phyloP scores from a whole-genome alignment of 2,113 vertebrate genomes.

The Lipotes vexillifer region DNA sequence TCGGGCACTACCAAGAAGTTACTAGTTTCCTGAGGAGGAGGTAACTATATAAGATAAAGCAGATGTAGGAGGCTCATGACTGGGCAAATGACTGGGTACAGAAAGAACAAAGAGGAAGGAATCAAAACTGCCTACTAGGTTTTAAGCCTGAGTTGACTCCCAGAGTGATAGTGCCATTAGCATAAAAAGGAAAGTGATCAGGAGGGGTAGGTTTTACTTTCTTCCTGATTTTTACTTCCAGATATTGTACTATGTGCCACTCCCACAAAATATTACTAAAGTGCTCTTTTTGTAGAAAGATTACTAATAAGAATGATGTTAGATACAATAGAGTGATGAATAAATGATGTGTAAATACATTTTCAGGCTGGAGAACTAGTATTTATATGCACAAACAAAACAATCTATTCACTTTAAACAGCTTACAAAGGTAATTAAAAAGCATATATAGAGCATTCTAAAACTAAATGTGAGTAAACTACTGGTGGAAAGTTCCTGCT shows the following conservation, averaged over 20 bases:
- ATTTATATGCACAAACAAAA: not conserved
- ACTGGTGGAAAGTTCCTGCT: not conserved
- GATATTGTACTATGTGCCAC: not conserved
- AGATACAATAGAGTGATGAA: not conserved
- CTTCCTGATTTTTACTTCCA: not conserved
- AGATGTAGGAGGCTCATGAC: not conserved
- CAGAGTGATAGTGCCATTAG: not conserved
- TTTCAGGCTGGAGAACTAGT: not conserved
- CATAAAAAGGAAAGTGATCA: not conserved
- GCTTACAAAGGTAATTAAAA: not conserved
- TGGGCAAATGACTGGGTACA: not conserved
- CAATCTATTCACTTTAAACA: not conserved
- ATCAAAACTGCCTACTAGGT: not conserved
- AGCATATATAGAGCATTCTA: not conserved
- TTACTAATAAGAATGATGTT: not conserved
- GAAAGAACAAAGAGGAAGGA: not conserved
- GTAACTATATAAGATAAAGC: not conserved
- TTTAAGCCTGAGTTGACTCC: not conserved
- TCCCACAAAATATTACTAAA: not conserved
- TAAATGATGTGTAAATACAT: not conserved
- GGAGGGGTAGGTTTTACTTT: not conserved
- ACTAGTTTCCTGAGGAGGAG: not conserved
- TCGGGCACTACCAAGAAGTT: not conserved
- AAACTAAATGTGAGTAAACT: not conserved
- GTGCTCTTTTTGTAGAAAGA: not conserved